These are phyloP conservation scores for Puffinus mauretanicus DNA, from an alignment of 2,113 vertebrate genomes.

Conservation along the genomic window DNA sequence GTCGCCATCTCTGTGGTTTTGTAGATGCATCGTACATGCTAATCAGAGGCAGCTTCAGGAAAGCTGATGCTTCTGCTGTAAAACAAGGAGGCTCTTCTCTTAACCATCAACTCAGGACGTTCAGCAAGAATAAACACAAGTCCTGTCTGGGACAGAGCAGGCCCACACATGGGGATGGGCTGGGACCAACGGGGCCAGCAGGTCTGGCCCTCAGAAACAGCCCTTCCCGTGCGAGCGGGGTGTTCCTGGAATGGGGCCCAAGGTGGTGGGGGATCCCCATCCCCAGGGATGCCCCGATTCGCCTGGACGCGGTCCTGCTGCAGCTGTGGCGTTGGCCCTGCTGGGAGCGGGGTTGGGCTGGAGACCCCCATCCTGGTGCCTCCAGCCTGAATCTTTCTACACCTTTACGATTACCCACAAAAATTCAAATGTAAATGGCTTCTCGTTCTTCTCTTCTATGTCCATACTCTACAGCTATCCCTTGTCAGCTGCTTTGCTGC, in stretches of 20 bases:
- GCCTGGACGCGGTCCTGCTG: rapidly evolving
- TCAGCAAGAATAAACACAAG: not conserved
- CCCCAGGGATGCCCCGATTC: not conserved
- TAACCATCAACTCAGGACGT: not conserved
- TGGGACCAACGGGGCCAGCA: not conserved
- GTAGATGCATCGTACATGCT: rapidly evolving
- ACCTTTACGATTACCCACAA: not conserved
- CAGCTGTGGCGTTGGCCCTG: not conserved
- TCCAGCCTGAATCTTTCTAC: not conserved
- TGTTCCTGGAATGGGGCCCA: not conserved
- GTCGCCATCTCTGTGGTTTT: not conserved
- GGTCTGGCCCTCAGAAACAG: not conserved
- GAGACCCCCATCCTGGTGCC: not conserved
- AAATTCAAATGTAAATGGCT: not conserved
- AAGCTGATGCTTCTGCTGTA: not conserved
- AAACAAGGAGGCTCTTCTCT: not conserved
- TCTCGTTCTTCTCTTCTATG: not conserved
- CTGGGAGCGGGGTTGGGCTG: rapidly evolving
- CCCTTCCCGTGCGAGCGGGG: rapidly evolving
- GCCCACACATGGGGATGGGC: not conserved
- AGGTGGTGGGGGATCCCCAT: not conserved
- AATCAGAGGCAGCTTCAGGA: not conserved
- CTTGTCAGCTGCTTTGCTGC: not conserved
- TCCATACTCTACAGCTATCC: not conserved
- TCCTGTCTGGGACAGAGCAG: not conserved